Evolutionary conservation across 1,140 invertebrate genomes (phyloP), one percentile per base, ranked within the genome.

Genomic region (Lordiphosa collinella): DNA sequence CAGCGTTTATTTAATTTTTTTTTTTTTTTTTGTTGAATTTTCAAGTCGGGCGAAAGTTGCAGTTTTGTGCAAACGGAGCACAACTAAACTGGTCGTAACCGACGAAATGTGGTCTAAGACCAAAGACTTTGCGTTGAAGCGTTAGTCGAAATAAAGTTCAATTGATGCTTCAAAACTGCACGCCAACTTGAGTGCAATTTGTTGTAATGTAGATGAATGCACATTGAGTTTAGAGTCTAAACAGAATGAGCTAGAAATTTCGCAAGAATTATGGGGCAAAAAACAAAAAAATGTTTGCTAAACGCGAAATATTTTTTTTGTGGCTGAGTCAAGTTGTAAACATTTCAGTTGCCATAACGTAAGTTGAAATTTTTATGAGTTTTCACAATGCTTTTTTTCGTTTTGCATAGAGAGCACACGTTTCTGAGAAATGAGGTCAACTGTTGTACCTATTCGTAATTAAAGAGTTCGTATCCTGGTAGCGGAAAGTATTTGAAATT

Each of bases 11-110:
- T 22, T 22, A 22, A 22, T 52, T 12, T 43, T 16, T 11, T 25
- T 4, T 12, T 13, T 7, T 22, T 11, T 2, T 43, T 29, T 18
- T 41, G 10, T 22, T 22, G 40, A 29, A 52, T 43, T 44, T 31
- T 37, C 44, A 18, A 69, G 35, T 18, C 31, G 29, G 75, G 74
- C 54, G 74, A 78, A 78, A 78, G 74, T 78, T 47, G 57, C 57
- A 43, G 31, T 34, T 4, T 43, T 13, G 18, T 18, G 38, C 51
- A 62, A 50, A 46, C 59, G 41, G 55, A 69, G 74, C 68, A 56
- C 57, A 41, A 43, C 59, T 55, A 79, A 29, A 79, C 74, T 79
- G 69, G 55, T 74, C 69, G 64, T 74, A 79, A 69, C 64, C 65
- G 38, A 54, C 52, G 69, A 54, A 74, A 74, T 69, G 75, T 56